phyloP scores from a whole-genome alignment of 2,113 vertebrate species.

The Notothenia rossii region DNA sequence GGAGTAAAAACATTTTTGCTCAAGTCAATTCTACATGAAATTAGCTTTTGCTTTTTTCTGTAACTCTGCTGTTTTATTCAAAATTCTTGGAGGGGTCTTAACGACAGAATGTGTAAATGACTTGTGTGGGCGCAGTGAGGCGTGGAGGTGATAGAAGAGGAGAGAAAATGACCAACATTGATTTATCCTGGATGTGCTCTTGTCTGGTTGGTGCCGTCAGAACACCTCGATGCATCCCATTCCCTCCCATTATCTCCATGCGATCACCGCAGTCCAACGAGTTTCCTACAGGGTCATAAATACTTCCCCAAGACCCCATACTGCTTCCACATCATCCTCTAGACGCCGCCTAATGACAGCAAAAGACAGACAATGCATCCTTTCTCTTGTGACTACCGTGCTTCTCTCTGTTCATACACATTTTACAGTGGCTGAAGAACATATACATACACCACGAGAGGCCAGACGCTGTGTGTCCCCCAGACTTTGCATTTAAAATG shows the following conservation, averaged over 20 bases:
- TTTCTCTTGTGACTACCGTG: conserved; percentile 81
- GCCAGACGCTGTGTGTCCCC: conserved; percentile 70
- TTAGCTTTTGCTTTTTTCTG: conserved; percentile 79
- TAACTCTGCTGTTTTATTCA: conserved; percentile 73
- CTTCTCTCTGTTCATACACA: conserved; percentile 73
- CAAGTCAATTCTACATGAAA: conserved; percentile 82
- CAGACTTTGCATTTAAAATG: conserved; percentile 80
- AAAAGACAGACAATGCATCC: conserved; percentile 92
- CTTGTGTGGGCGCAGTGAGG: conserved; percentile 73
- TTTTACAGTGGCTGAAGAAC: conserved; percentile 74
- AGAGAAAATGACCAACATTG: conserved; percentile 97
- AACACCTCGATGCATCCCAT: conserved; percentile 96
- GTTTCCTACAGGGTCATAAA: conserved; percentile 95
- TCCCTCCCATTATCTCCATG: conserved; percentile 95
- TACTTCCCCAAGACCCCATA: conserved; percentile 95
- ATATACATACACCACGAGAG: conserved; percentile 64
- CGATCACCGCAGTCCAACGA: conserved; percentile 94
- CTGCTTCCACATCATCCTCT: conserved; percentile 96
- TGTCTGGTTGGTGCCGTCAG: conserved; percentile 95
- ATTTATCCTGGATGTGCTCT: conserved; percentile 97
- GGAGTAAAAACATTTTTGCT: conserved; percentile 69
- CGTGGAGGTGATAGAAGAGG: conserved; percentile 42
- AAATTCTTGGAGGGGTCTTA: conserved; percentile 86
- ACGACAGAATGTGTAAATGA: conserved; percentile 93
- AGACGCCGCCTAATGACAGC: conserved; percentile 94